Percentiles rank a stretch among this genome's conserved stretches.
Conservation (phyloP, 2,113 vertebrate genomes). For the Donacobius atricapilla region DNA sequence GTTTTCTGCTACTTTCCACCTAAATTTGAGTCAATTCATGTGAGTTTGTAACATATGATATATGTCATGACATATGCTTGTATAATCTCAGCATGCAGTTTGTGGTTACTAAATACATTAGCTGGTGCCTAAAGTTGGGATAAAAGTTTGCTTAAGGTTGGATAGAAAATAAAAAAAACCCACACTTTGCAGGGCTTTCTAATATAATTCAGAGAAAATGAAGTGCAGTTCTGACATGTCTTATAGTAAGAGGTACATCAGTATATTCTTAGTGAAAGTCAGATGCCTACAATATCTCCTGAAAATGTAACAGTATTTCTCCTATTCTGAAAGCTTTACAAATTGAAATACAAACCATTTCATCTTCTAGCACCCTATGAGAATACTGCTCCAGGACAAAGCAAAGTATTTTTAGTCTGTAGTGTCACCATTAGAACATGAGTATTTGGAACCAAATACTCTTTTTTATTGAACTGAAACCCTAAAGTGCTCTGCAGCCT, state of each 20-base stretch:
- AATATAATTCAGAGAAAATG: neutral
- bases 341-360: neutral
- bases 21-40: neutral
- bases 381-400: neutral
- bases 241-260: neutral
- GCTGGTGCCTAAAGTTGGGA: neutral
- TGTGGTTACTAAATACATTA: neutral
- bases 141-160: neutral
- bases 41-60: neutral
- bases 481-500: neutral
- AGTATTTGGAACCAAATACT: neutral
- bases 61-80: neutral
- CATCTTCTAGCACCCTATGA: neutral
- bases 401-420: neutral
- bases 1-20: neutral
- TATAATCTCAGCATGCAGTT: neutral
- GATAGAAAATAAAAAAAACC: neutral
- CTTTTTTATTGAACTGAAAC: neutral
- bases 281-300: neutral
- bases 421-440: neutral
- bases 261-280: neutral
- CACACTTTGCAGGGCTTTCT: neutral
- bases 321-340: neutral
- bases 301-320: neutral
- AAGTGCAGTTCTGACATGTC: neutral